Percentiles rank a stretch among this genome's conserved stretches.
Conservation (phyloP, 1,140 invertebrate species). For the Dufourea novaeangliae region DNA sequence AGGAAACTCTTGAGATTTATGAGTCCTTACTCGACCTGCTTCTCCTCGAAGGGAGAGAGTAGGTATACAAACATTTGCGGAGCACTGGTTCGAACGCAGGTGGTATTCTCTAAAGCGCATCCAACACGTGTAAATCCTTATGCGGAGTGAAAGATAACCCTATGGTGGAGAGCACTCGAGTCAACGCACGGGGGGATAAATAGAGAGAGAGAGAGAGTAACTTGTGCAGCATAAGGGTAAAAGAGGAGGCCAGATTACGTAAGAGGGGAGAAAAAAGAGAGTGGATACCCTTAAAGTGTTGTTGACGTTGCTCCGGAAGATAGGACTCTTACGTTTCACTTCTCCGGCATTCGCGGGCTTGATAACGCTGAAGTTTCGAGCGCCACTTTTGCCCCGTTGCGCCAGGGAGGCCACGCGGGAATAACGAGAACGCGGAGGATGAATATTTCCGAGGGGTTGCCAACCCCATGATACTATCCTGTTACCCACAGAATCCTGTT, state of each 20-base stretch:
- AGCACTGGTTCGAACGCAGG: slow-evolving; percentile 5
- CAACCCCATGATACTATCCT: neutral
- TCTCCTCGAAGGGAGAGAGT: neutral
- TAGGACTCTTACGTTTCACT: slow-evolving; percentile 42
- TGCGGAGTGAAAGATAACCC: slow-evolving; percentile 46
- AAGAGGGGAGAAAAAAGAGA: slow-evolving; percentile 39
- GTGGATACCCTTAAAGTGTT: slow-evolving; percentile 39
- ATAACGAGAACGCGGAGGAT: neutral
- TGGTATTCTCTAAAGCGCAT: neutral
- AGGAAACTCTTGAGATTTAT: neutral
- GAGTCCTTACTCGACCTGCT: neutral
- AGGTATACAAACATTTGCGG: slow-evolving; percentile 1
- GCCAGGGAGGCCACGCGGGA: neutral
- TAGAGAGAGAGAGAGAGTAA: neutral
- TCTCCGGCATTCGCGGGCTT: slow-evolving; percentile 14
- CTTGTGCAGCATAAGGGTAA: slow-evolving; percentile 16
- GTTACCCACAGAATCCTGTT: no score
- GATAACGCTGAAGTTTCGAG: slow-evolving; percentile 47
- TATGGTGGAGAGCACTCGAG: slow-evolving; percentile 40
- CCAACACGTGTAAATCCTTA: slow-evolving; percentile 49
- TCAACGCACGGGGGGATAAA: no score
- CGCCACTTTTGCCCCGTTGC: slow-evolving; percentile 19
- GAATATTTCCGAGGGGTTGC: neutral
- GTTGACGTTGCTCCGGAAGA: slow-evolving; percentile 31
- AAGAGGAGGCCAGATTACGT: slow-evolving; percentile 36